These are phyloP conservation scores for Pluvianellus socialis DNA, from an alignment of 2,113 vertebrate species.

Conservation along the genomic window DNA sequence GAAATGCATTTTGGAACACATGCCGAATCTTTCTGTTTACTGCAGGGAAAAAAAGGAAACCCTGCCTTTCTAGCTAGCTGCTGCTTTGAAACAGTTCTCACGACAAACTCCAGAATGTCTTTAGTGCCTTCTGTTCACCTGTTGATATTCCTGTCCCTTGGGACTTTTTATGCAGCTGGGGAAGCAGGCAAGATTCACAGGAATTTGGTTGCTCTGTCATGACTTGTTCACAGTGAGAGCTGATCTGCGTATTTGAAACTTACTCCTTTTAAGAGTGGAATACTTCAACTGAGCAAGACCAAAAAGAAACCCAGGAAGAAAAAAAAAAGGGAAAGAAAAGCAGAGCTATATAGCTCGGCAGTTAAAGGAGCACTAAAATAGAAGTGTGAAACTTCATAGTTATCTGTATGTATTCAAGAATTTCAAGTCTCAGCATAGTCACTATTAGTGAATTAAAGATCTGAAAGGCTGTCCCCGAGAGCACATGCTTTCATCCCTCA, in stretches of 20 bases:
- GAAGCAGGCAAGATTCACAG: background rate
- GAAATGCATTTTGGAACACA: background rate
- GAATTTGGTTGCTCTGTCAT: background rate
- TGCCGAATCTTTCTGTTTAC: background rate
- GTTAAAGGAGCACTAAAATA: constrained; percentile 3
- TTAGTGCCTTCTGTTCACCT: constrained; percentile 34
- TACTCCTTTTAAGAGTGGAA: background rate
- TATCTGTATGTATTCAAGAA: background rate
- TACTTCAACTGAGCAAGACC: background rate
- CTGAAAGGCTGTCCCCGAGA: background rate
- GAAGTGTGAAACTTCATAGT: background rate
- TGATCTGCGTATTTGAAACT: background rate
- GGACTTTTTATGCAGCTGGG: constrained; percentile 16
- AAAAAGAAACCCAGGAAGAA: background rate
- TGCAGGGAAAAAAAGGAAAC: background rate
- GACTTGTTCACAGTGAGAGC: background rate
- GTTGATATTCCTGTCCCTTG: background rate
- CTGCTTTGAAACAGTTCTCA: background rate
- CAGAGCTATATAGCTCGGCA: background rate
- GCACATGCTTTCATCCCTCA: background rate
- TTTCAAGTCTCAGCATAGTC: background rate
- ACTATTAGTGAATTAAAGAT: constrained; percentile 9
- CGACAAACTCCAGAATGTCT: background rate
- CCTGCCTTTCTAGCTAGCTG: background rate
- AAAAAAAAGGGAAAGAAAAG: background rate